These are phyloP conservation scores for Anastrepha ludens DNA, from an alignment of 1,140 invertebrate genomes.

Conservation along the genomic window DNA sequence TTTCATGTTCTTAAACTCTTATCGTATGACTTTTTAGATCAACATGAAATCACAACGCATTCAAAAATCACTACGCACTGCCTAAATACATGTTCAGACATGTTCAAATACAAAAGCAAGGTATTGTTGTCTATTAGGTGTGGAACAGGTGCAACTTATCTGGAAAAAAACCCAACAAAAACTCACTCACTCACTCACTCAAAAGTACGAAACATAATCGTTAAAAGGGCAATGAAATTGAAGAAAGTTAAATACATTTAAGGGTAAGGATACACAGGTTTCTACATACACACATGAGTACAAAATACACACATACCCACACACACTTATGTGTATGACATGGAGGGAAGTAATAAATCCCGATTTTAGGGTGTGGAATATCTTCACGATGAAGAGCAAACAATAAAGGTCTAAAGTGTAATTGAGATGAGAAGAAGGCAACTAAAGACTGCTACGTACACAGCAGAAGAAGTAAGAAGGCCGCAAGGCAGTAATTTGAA, in stretches of 20 bases:
- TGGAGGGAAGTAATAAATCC: too few relatives aligned
- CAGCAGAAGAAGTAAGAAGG: not conserved
- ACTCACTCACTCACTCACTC: not conserved
- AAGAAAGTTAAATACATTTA: conserved; percentile 19
- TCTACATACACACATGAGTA: not conserved
- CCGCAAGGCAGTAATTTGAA: not conserved
- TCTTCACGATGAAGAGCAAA: not conserved
- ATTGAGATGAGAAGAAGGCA: conserved; percentile 22
- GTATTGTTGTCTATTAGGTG: not conserved
- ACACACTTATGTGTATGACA: too few relatives aligned
- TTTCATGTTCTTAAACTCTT: too few relatives aligned
- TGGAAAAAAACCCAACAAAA: not conserved
- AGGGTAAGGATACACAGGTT: not conserved
- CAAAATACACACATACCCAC: not conserved
- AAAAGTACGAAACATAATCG: not conserved
- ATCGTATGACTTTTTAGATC: not conserved
- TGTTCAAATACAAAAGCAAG: not conserved
- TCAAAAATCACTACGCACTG: not conserved
- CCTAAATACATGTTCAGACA: not conserved
- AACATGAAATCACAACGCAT: not conserved
- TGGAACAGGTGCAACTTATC: conserved; percentile 12
- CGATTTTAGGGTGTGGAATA: conserved; percentile 23
- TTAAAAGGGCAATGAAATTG: not conserved
- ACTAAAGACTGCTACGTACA: not conserved
- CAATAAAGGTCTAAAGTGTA: conserved; percentile 13